phyloP scores from a whole-genome alignment of 2,113 vertebrate species.

The Ranitomeya variabilis region DNA sequence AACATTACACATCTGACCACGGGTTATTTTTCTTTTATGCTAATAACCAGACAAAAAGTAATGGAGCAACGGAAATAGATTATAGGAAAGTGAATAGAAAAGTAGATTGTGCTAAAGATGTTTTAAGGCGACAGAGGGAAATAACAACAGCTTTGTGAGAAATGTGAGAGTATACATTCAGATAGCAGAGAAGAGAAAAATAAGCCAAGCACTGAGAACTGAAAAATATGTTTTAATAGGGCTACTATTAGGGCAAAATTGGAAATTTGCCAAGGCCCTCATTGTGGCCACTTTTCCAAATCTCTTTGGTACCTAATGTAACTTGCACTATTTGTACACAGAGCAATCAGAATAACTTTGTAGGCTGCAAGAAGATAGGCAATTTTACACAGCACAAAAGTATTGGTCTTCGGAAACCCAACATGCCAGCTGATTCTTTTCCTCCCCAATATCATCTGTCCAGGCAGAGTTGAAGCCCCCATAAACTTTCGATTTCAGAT shows the following conservation, averaged over 20 bases:
- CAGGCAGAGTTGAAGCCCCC: too few species aligned
- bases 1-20: conserved; percentile 12
- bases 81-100: conserved; percentile 38
- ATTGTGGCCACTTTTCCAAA: too few species aligned
- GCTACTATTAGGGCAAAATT: not conserved
- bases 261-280: too few species aligned
- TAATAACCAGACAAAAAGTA: conserved; percentile 47
- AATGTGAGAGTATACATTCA: not conserved
- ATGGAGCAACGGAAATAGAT: conserved; percentile 51
- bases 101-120: conserved; percentile 26
- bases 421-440: too few species aligned
- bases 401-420: too few species aligned
- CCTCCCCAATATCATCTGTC: too few species aligned
- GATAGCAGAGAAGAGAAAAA: conserved; percentile 5
- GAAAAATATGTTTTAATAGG: not conserved
- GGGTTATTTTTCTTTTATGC: conserved; percentile 34
- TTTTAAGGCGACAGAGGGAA: conserved; percentile 26
- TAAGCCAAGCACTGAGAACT: not conserved
- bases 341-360: too few species aligned
- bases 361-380: too few species aligned
- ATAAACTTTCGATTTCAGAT: too few species aligned
- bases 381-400: too few species aligned
- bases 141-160: conserved; percentile 5
- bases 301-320: too few species aligned
- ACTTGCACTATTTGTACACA: too few species aligned